Conservation (phyloP, 2,888 invertebrate genomes). For the Electrophaes corylata region DNA sequence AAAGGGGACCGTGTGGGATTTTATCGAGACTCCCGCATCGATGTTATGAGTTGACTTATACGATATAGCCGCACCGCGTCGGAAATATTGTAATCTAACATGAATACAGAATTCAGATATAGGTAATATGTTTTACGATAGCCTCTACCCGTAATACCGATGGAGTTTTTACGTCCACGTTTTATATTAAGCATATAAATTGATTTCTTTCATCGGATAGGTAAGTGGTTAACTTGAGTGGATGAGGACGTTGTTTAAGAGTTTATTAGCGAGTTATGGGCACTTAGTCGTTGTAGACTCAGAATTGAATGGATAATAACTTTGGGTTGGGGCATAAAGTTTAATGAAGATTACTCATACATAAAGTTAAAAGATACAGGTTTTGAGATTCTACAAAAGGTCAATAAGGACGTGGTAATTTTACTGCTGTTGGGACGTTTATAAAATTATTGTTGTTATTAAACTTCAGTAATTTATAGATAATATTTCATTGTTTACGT, state of each 20-base stretch:
- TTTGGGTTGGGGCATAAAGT: conserved; percentile 25
- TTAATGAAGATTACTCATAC: conserved; percentile 31
- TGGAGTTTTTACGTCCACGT: conserved; percentile 50
- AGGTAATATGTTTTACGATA: conserved; percentile 60
- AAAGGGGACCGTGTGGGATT: conserved; percentile 55
- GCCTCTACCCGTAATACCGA: conserved; percentile 53
- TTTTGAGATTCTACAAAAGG: conserved; percentile 27
- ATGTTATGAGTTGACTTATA: conserved; percentile 62
- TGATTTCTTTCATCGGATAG: conserved; percentile 45
- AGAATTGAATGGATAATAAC: conserved; percentile 35
- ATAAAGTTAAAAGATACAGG: conserved; percentile 30
- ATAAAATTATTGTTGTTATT: conserved; percentile 41
- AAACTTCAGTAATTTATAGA: conserved; percentile 44
- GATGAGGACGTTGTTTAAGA: conserved; percentile 40
- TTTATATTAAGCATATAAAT: conserved; percentile 46
- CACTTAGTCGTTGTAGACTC: conserved; percentile 30
- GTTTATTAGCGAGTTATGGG: conserved; percentile 37
- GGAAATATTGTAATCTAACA: conserved; percentile 71
- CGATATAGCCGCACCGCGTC: conserved; percentile 54
- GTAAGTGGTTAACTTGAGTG: conserved; percentile 42
- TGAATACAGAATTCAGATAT: conserved; percentile 69
- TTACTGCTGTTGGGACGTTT: conserved; percentile 39
- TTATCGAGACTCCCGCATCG: conserved; percentile 63
- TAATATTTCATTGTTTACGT: conserved; percentile 7
- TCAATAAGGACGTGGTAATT: conserved; percentile 31